phyloP scores from a whole-genome alignment of 2,888 invertebrate species.

The Tenthredo livida region DNA sequence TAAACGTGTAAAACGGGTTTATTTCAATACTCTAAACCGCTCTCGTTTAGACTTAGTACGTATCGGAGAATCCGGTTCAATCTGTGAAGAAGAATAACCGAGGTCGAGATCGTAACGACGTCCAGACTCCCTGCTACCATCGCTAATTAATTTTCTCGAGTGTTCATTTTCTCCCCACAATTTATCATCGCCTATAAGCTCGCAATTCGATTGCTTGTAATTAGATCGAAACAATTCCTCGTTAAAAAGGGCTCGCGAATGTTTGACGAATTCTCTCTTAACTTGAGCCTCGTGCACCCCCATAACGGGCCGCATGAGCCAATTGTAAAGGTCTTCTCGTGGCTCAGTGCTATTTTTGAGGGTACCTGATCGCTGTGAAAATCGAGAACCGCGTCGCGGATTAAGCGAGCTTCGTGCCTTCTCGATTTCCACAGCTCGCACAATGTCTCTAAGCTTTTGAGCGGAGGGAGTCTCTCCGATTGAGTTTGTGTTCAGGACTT shows the following conservation, averaged over 20 bases:
- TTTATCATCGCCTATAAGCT: neutral
- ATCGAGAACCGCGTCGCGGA: conserved; percentile 16
- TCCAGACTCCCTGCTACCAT: conserved; percentile 63
- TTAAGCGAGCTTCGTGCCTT: neutral
- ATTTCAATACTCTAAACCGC: neutral
- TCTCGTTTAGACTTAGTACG: conserved; percentile 7
- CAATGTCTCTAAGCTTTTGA: conserved; percentile 33
- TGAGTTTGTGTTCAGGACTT: neutral
- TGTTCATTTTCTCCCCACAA: conserved; percentile 27
- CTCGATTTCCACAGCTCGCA: conserved; percentile 35
- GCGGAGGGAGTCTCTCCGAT: conserved; percentile 19
- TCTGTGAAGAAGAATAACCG: neutral
- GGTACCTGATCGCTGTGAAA: conserved; percentile 1
- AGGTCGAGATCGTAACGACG: neutral
- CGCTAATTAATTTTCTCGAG: conserved; percentile 54
- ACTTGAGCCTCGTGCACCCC: neutral
- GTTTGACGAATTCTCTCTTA: conserved; percentile 43
- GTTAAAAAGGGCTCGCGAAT: conserved; percentile 50
- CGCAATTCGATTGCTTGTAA: neutral
- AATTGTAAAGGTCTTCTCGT: conserved; percentile 50
- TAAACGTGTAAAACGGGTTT: neutral
- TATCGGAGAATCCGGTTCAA: neutral
- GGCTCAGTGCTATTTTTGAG: conserved; percentile 1
- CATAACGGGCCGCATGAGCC: conserved; percentile 39
- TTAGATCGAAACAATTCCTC: conserved; percentile 30